Evolutionary conservation across 2,797 vertebrate species (phyloP), one percentile per base, ranked within the genome.

Genomic region (Gastrophryne carolinensis): DNA sequence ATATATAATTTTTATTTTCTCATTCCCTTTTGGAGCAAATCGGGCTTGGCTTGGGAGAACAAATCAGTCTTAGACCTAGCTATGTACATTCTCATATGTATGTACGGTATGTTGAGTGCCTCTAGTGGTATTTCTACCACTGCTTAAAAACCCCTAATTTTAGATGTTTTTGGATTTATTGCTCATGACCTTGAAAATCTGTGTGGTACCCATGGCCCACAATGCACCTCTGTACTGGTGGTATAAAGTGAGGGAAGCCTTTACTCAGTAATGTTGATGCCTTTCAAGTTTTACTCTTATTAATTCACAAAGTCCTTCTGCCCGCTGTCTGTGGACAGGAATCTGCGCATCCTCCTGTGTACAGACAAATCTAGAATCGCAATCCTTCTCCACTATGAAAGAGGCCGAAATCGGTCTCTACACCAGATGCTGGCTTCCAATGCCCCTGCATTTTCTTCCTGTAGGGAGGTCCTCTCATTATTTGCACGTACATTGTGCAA

Each of bases 401-500:
- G n/a, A 32, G 12, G 62, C 62, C 30, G n/a, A 27, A 1, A 32
- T 1, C 44, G 23, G 11, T 37, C 10, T 53, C 7, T 17, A 32
- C 13, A 37, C 19, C 49, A 21, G 64, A 58, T 72, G 41, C 56
- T 21, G 26, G 30, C 58, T 21, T 11, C 58, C 17, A 34, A 30
- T 41, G 37, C 41, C 44, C 44, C 69, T 26, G 19, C 57, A 35
- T 34, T 24, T 26, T 50, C 70, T 52, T 58, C 57, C 70, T 50
- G 23, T 21, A 15, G 47, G 64, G 64, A 67, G 37, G 32, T 52
- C 30, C 47, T 34, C 32, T 21, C 41, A 37, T 63, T 63, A 27
- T 61, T 27, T 52, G 56, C 56, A 21, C 0, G 8, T 63, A 63
- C 58, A 72, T 39, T 73, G 50, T 72, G 44, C 35, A 52, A 7